Evolutionary conservation across 2,113 vertebrate genomes (phyloP), one percentile per base, ranked within the genome.

Genomic region (Cariama cristata): DNA sequence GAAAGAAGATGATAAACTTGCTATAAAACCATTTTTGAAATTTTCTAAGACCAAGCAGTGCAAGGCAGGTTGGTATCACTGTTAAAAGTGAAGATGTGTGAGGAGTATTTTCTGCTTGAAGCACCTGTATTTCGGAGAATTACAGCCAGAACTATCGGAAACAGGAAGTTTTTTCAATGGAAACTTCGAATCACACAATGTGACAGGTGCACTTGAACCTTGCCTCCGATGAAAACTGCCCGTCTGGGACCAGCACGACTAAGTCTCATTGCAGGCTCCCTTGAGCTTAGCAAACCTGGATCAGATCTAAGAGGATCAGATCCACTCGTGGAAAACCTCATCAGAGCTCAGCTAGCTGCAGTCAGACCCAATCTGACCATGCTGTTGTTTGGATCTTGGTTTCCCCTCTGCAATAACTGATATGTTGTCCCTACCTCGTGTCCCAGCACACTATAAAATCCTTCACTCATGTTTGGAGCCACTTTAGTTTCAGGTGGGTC

Each of bases 151-250:
- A 44, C 21, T 67, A 12, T 3, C 49, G 21, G 27, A 40, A 77
- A 64, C 2, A 32, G 14, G 35, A 56, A 21, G 6, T 2, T 92
- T 74, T 55, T 84, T 38, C 72, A 19, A 9, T n/a, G n/a, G 24
- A 75, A 72, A 40, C 2, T 10, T 50, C 27, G 26, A 84, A 45
- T 38, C 23, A 63, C 32, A 79, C 74, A 60, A 81, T n/a, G 47
- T 38, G 33, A 24, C 14, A 1, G 1, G 9, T 3, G 0, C 1
- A 8, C 28, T 60, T 62, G 52, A 79, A 26, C 21, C 6, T 27
- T n/a, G 19, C 26, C 33, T 35, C 27, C 6, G 4, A 35, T 49
- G 14, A 68, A 79, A 81, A 75, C 19, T 15, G 7, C 18, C 42
- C 33, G 11, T 24, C 53, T 40, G 27, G 24, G 26, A 27, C n/a